These are phyloP conservation scores for Onychorhynchus coronatus DNA, from an alignment of 2,113 vertebrate genomes.

Conservation along the genomic window DNA sequence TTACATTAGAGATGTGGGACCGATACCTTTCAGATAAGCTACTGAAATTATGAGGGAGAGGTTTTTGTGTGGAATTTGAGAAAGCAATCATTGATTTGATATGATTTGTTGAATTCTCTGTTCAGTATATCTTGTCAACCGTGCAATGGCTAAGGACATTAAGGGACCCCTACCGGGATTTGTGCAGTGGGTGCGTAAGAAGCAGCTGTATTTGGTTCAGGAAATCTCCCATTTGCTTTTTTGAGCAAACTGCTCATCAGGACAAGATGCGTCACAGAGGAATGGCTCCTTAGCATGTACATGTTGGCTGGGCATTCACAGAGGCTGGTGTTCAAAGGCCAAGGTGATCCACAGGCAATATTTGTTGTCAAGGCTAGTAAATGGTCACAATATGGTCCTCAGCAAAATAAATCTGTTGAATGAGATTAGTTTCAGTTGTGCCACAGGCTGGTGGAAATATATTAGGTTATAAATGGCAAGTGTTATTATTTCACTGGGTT, in stretches of 20 bases:
- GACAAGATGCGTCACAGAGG: not conserved
- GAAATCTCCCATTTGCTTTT: not conserved
- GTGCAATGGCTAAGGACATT: not conserved
- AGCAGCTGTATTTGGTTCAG: not conserved
- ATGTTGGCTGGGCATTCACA: not conserved
- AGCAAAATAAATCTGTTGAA: not conserved
- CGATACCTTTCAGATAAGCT: not conserved
- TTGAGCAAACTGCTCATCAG: not conserved
- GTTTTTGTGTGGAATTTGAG: not conserved
- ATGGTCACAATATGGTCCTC: not conserved
- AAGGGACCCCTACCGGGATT: not conserved
- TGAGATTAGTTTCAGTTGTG: not conserved
- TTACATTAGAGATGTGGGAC: not conserved
- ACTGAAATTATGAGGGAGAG: not conserved
- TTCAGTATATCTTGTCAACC: not conserved
- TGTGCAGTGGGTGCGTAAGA: not conserved
- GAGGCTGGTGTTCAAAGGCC: accelerated
- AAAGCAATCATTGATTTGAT: not conserved
- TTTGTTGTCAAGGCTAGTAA: not conserved
- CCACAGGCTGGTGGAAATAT: not conserved
- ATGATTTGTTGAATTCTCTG: not conserved
- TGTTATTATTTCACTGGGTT: not conserved
- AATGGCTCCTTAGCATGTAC: not conserved
- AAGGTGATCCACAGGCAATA: not conserved
- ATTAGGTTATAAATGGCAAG: not conserved